Conservation (phyloP, 2,113 vertebrate genomes). For the Himantopus leucocephalus region DNA sequence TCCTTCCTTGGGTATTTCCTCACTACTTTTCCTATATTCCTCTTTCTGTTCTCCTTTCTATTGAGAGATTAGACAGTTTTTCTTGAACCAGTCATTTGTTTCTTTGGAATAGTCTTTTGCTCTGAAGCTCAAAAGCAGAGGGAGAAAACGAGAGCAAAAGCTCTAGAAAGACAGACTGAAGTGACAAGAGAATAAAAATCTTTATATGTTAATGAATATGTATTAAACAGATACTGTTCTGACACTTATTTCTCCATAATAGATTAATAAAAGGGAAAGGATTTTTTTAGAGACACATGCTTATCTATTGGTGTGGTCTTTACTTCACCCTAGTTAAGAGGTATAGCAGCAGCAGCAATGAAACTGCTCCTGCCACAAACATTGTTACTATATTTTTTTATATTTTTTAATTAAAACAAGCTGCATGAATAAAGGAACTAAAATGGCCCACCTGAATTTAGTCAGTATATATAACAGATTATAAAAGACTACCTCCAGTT, state of each 20-base stretch:
- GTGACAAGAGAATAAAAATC: background rate
- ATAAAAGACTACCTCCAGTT: background rate
- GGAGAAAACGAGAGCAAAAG: background rate
- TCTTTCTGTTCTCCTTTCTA: background rate
- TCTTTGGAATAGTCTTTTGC: background rate
- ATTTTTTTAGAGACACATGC: background rate
- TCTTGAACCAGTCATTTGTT: background rate
- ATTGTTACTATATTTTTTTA: background rate
- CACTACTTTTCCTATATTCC: background rate
- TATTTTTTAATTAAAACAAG: background rate
- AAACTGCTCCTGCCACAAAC: background rate
- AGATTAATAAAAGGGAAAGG: background rate
- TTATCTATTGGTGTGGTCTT: background rate
- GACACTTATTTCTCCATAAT: background rate
- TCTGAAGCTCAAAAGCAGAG: background rate
- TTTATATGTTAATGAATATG: background rate
- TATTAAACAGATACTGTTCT: background rate
- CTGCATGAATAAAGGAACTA: background rate
- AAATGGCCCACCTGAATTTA: background rate
- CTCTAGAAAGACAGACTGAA: background rate
- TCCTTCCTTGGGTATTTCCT: background rate
- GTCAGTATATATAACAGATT: background rate
- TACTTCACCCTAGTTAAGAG: background rate
- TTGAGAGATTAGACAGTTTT: background rate
- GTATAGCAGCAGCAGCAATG: background rate